phyloP scores from a whole-genome alignment of 37 sponge, comb jelly and placozoan species.

The Theonella swinhoei region DNA sequence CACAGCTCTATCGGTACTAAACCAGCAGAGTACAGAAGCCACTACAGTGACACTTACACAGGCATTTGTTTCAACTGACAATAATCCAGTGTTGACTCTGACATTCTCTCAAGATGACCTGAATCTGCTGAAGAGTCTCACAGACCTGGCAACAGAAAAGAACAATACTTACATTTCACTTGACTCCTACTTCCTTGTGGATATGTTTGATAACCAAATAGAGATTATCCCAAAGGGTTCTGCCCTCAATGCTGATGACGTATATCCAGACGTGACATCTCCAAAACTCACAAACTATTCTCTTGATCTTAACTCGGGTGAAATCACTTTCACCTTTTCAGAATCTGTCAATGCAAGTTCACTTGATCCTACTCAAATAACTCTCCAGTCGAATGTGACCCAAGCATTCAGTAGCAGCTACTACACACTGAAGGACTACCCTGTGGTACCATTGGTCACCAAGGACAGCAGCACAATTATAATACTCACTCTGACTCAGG shows the following conservation, averaged over 20 bases:
- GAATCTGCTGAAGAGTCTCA: slow-evolving; percentile 67
- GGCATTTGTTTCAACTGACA: slow-evolving; percentile 16
- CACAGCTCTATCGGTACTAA: slow-evolving; percentile 49
- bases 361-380: slow-evolving; percentile 58
- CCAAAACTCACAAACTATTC: slow-evolving; percentile 63
- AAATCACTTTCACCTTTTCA: slow-evolving; percentile 71
- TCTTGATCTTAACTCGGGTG: slow-evolving; percentile 71
- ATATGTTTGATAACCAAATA: slow-evolving; percentile 77
- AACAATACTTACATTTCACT: slow-evolving; percentile 75
- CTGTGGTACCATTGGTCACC: slow-evolving; percentile 5
- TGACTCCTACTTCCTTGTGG: slow-evolving; percentile 27
- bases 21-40: background rate
- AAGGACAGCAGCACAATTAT: slow-evolving; percentile 35
- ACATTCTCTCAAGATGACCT: slow-evolving; percentile 57
- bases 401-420: slow-evolving; percentile 18
- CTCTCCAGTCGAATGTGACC: slow-evolving; percentile 21
- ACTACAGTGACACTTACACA: slow-evolving; percentile 25
- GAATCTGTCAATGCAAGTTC: slow-evolving; percentile 78
- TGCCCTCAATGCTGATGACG: slow-evolving; percentile 41
- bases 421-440: slow-evolving; percentile 10
- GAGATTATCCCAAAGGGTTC: background rate
- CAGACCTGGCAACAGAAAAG: slow-evolving; percentile 57
- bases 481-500: slow-evolving; percentile 44
- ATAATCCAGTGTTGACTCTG: slow-evolving; percentile 41
- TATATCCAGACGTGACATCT: slow-evolving; percentile 48